Conservation (phyloP, 2,113 vertebrate genomes). For the Scolopax mira region DNA sequence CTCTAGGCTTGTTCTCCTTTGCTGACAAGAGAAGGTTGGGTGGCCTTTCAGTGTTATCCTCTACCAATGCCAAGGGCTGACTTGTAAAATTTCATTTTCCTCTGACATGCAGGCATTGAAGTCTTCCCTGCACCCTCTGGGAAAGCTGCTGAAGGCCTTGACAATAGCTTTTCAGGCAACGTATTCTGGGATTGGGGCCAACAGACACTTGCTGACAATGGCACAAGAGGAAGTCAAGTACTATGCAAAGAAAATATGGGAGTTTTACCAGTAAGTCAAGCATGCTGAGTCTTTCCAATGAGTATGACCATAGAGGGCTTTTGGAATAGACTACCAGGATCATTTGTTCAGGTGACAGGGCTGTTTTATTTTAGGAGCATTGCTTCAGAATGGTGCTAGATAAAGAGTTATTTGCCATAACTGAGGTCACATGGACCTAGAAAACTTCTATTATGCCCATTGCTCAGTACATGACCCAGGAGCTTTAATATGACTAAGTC, state of each 20-base stretch:
- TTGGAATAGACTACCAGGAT: not conserved
- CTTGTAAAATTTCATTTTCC: not conserved
- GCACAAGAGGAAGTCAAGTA: constrained; percentile 78
- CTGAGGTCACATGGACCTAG: not conserved
- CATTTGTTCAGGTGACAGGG: rapidly evolving
- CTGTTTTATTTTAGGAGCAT: not conserved
- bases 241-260: constrained; percentile 71
- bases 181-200: constrained; percentile 69
- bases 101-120: constrained; percentile 57
- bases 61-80: not conserved
- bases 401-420: not conserved
- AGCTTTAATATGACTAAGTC: not conserved
- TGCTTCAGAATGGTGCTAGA: not conserved
- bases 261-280: constrained; percentile 68
- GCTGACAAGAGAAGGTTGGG: not conserved
- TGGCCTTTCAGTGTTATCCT: not conserved
- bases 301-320: not conserved
- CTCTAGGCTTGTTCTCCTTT: not conserved
- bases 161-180: constrained; percentile 74
- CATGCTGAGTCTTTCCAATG: rapidly evolving
- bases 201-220: constrained; percentile 75
- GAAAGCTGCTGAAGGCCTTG: constrained; percentile 68
- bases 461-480: not conserved
- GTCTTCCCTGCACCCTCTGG: constrained; percentile 71
- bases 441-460: not conserved